Evolutionary conservation across 2,113 vertebrate species (phyloP).

Genomic region (Dipodomys stephensi): DNA sequence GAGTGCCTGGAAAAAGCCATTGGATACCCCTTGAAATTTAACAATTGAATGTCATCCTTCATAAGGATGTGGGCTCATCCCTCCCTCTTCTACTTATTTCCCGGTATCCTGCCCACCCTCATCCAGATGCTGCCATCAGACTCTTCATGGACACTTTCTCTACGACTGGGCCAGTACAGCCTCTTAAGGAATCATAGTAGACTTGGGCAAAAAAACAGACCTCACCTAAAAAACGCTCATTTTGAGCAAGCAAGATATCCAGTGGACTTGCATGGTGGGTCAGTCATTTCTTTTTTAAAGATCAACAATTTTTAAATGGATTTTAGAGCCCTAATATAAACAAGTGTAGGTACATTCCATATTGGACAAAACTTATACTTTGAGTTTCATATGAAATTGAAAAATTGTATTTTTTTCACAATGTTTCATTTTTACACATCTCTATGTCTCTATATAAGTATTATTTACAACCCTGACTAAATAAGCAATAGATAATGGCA

Average conservation of each 20-base stretch:
- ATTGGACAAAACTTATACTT: slow-evolving; percentile 82
- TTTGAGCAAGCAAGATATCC: slow-evolving; percentile 66
- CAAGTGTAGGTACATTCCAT: slow-evolving; percentile 89
- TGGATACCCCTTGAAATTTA: slow-evolving; percentile 96
- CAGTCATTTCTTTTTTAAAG: slow-evolving; percentile 78
- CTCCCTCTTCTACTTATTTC: slow-evolving; percentile 54
- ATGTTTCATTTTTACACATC: slow-evolving; percentile 87
- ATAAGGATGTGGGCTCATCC: slow-evolving; percentile 85
- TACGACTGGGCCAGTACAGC: slow-evolving; percentile 58
- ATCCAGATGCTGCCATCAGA: slow-evolving; percentile 69
- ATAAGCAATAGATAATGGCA: slow-evolving; percentile 88
- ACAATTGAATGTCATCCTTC: slow-evolving; percentile 91
- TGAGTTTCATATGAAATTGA: slow-evolving; percentile 83
- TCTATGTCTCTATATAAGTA: slow-evolving; percentile 83
- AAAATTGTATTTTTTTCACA: slow-evolving; percentile 84
- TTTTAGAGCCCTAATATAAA: slow-evolving; percentile 78
- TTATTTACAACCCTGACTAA: slow-evolving; percentile 84
- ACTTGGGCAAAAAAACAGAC: slow-evolving; percentile 52
- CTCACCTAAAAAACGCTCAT: slow-evolving; percentile 51
- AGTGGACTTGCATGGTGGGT: slow-evolving; percentile 56
- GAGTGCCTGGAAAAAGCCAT: slow-evolving; percentile 99
- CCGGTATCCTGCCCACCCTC: slow-evolving; percentile 10
- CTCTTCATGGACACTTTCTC: slow-evolving; percentile 52
- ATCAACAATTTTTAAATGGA: slow-evolving; percentile 55
- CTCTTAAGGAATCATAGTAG: slow-evolving; percentile 20